Evolutionary conservation across 2,113 vertebrate genomes (phyloP).

Genomic region (Athene noctua): DNA sequence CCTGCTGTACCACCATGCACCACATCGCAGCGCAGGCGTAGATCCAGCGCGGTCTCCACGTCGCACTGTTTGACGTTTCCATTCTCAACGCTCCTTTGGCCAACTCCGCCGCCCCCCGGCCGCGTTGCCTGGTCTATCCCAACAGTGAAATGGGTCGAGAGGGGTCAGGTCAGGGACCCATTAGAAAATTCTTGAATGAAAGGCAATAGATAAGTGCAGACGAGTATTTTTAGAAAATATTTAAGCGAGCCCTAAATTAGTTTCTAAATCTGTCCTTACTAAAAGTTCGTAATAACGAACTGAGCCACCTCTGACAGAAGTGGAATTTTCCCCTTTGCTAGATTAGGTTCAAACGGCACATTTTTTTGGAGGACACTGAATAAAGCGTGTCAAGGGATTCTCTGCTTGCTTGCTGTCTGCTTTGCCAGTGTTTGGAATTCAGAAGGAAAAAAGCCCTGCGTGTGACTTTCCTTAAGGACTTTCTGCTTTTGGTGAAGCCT

Average conservation of each 20-base stretch:
- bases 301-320: neutral
- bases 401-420: neutral
- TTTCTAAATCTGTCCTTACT: constrained; percentile 29
- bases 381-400: neutral
- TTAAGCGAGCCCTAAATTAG: constrained; percentile 33
- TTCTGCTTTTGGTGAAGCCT: neutral
- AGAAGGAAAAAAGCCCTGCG: neutral
- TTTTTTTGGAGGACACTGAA: constrained; percentile 5
- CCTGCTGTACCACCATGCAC: neutral
- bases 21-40: rapidly evolving
- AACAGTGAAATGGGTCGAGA: neutral
- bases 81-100: neutral
- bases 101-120: neutral
- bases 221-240: constrained; percentile 43
- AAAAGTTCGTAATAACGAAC: neutral
- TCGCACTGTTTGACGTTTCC: neutral
- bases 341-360: neutral
- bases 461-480: neutral
- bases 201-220: neutral
- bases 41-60: rapidly evolving
- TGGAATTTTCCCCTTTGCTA: constrained; percentile 18
- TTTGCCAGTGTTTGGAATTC: neutral
- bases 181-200: neutral
- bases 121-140: neutral
- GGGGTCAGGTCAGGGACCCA: neutral